Evolutionary conservation across 2,113 vertebrate genomes (phyloP), one percentile per base, ranked within the genome.

Genomic region (Hippoglossus stenolepis): DNA sequence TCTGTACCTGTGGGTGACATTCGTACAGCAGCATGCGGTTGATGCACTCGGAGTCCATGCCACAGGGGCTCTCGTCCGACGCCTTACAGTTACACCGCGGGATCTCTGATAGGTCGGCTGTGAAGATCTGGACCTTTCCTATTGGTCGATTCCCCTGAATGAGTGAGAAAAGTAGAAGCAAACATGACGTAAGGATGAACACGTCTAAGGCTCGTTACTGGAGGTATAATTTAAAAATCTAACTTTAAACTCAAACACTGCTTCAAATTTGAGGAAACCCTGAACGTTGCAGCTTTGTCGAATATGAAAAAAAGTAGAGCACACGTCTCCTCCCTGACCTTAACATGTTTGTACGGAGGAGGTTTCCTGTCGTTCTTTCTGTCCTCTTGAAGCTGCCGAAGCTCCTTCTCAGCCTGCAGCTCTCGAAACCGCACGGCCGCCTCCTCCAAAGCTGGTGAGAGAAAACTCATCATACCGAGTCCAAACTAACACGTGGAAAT

Each of bases 1-100:
- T 58, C 3, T 4, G 3, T 84, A 98, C 97, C 84, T 97, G 84
- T 8, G 98, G 97, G 78, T 99, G 97, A 85, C 98, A 99, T 71
- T 99, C 98, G 2, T 99, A 99, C 2, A 99, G 94, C 87, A 99
- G 80, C 98, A 99, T 99, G 78, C 98, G 97, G 86, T 99, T 99
- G 92, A 99, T 97, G 91, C 98, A 99, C 83, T 99, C 98, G 0
- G 98, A 99, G 84, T 99, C 98, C 75, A 96, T 94, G 15, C 98
- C 97, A 1, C 98, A 99, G 0, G 98, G 98, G 73, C 94, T 98
- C 85, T 99, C 97, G 12, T 99, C 98, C 0, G 96, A 88, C 0
- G 95, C 95, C 81, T 99, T 99, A 85, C 98, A 99, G 94, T 99
- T 99, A 84, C 98, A 99, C 5, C 97, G 96, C 0, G 98, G 97